Evolutionary conservation across 1,140 invertebrate species (phyloP).

Genomic region (Camponotus pennsylvanicus): DNA sequence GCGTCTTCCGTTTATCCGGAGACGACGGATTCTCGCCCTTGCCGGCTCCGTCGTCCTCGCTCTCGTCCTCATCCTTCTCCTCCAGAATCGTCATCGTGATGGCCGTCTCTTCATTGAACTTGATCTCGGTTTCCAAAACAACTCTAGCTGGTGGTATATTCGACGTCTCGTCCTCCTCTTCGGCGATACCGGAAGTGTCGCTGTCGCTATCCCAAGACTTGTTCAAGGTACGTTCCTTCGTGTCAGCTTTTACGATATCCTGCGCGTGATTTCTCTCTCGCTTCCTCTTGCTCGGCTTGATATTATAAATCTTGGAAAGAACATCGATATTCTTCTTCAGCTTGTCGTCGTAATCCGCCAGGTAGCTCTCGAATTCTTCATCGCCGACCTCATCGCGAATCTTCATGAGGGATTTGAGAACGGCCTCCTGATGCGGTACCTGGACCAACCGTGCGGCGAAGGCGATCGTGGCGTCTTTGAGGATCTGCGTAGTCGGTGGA

Average conservation of each 20-base stretch:
- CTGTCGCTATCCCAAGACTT: constrained; percentile 74
- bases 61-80: constrained; percentile 85
- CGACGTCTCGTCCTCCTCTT: constrained; percentile 68
- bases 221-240: constrained; percentile 46
- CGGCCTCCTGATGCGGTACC: constrained; percentile 89
- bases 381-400: constrained; percentile 89
- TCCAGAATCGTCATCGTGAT: constrained; percentile 94
- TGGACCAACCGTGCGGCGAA: constrained; percentile 90
- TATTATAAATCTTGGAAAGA: constrained; percentile 89
- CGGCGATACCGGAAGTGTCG: constrained; percentile 71
- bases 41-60: constrained; percentile 81
- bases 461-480: constrained; percentile 86
- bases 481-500: constrained; percentile 82
- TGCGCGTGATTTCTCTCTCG: neutral
- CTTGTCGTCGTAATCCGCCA: constrained; percentile 85
- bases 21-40: constrained; percentile 45
- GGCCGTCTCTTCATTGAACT: constrained; percentile 91
- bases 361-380: constrained; percentile 88
- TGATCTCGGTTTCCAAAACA: constrained; percentile 93
- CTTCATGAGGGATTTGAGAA: constrained; percentile 89
- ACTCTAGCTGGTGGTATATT: constrained; percentile 86
- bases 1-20: constrained; percentile 55
- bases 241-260: constrained; percentile 48
- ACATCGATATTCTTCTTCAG: constrained; percentile 89
- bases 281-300: constrained; percentile 79